phyloP scores from a whole-genome alignment of 2,888 invertebrate genomes.

The Reticulitermes lucifugus region DNA sequence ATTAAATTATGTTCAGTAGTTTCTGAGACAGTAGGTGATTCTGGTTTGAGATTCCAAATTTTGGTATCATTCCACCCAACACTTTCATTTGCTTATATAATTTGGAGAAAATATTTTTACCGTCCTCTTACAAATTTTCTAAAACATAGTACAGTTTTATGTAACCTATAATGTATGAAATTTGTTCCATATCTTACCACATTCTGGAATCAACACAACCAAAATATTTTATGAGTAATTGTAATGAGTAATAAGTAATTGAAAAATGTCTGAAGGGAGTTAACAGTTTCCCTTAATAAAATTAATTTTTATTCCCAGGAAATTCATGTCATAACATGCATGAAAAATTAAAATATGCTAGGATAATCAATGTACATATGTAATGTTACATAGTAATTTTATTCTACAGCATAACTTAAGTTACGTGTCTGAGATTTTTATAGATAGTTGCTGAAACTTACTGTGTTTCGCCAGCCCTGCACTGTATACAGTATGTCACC shows the following conservation, averaged over 20 bases:
- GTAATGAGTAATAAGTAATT: neutral
- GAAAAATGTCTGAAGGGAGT: neutral
- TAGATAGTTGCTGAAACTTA: neutral
- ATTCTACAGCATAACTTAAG: slow-evolving; percentile 10
- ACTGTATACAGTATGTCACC: no score
- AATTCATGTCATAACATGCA: neutral
- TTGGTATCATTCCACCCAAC: no score
- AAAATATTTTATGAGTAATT: no score
- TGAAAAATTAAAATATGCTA: neutral
- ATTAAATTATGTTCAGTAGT: neutral
- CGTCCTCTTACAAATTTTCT: no score
- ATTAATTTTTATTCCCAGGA: slow-evolving; percentile 1
- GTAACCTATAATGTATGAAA: no score
- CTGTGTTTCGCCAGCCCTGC: neutral
- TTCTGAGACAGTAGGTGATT: no score
- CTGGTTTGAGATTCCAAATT: no score
- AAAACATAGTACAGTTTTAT: no score
- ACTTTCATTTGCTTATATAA: no score
- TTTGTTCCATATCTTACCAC: no score
- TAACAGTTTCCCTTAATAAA: neutral
- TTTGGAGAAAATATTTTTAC: no score
- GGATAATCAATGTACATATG: slow-evolving; percentile 34
- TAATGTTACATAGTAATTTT: slow-evolving; percentile 22
- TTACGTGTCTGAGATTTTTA: neutral
- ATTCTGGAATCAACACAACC: no score